Base-by-base conservation (phyloP, 2,113 vertebrate species). In the Eulemur rufifrons region DNA sequence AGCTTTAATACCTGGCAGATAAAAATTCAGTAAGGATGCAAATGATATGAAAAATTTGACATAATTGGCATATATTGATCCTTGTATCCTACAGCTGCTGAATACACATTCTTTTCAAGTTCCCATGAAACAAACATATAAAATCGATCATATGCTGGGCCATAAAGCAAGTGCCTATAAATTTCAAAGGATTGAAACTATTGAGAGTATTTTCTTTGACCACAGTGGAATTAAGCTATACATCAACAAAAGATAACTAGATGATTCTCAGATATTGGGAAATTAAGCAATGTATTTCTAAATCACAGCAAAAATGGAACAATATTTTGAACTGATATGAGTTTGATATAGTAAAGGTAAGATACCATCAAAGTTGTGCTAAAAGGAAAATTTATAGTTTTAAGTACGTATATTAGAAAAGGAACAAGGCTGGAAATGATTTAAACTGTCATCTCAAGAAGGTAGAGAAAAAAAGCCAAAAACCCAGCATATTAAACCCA, bases 231-330 rank as follows among this genome's bases (percentile, higher is more conserved):
- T 78, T 91, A 69, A 95, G 29, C 15, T 86, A 8, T 76, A 83
- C 39, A 63, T 61, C 52, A 78, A 52, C 21, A 71, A n/a, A 95
- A 25, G 32, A 77, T 84, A 94, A 90, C 25, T 61, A 61, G 52
- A 8, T 6, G 63, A 1, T 86, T 17, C 13, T 91, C 39, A 77
- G 42, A n/a, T 83, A 42, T 74, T 87, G 61, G 32, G 63, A 80
- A 80, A 50, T 94, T 61, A 94, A 94, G 25, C 32, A 64, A 0
- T 56, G 20, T 88, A 63, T 42, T 61, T 86, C 47, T 81, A 81
- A 88, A 88, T 87, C 80, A 69, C 17, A 80, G 32, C 74, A 78
- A 88, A 93, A 88, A 50, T 73, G 23, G 50, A 74, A 81, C 80
- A 71, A 82, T 59, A 64, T 73, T 88, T 89, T 94, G 4, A 73